Conservation (phyloP, 2,113 vertebrate species). For the Tretioscincus oriximinensis region DNA sequence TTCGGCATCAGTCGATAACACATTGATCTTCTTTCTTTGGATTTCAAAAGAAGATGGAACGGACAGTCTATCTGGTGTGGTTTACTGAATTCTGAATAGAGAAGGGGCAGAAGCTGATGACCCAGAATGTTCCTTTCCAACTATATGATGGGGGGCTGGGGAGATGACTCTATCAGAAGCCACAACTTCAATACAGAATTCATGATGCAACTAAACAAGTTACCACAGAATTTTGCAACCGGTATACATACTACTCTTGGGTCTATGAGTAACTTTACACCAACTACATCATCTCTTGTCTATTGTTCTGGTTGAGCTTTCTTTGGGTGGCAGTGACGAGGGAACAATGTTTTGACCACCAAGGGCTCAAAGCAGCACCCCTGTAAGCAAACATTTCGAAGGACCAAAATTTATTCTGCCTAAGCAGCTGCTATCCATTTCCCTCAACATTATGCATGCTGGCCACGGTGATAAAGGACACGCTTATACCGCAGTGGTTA, state of each 20-base stretch:
- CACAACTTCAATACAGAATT: neutral
- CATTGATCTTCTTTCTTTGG: neutral
- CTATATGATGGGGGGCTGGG: too few relatives aligned
- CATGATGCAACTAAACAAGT: neutral
- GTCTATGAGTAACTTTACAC: neutral
- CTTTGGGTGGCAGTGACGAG: neutral
- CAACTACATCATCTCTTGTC: neutral
- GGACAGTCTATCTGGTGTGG: neutral
- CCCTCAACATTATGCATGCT: neutral
- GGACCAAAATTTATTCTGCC: neutral
- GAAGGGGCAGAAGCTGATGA: too few relatives aligned
- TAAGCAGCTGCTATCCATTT: neutral
- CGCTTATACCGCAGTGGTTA: neutral
- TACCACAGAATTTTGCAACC: neutral
- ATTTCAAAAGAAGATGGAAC: neutral
- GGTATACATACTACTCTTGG: neutral
- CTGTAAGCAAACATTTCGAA: neutral
- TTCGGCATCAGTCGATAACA: neutral
- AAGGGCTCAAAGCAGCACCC: neutral
- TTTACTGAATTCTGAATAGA: too few relatives aligned
- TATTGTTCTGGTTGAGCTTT: neutral
- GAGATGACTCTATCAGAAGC: neutral
- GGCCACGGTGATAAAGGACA: neutral
- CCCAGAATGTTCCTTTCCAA: too few relatives aligned
- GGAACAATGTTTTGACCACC: neutral